Base-by-base conservation (phyloP, 2,113 vertebrate species). In the Tor tambroides region DNA sequence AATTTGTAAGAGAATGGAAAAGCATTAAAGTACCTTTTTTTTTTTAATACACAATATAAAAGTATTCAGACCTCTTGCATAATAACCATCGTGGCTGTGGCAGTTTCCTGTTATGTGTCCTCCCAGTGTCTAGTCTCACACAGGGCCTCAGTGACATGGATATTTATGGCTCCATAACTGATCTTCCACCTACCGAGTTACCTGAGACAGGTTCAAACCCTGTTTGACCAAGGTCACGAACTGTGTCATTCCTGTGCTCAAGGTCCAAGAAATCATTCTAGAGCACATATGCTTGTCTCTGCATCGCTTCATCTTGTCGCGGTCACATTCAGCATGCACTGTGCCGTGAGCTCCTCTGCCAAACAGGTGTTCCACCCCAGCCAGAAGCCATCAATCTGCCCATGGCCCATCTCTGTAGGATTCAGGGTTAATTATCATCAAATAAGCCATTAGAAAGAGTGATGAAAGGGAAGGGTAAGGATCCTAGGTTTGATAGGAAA, bases 381-480 rank as follows among this genome's bases (percentile, higher is more conserved):
- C 89, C 87, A 92, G 92, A n/a, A n/a, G 91, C 93, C 92, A 94
- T 94, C 93, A 94, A 95, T 95, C 94, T 95, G 92, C 90, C 91
- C 83, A 92, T 69, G 85, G 93, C 88, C 90, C 54, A 92, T 93
- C 94, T 93, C 94, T 86, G 92, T 93, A 92, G 93, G 92, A 95
- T 93, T 95, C 93, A 93, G 93, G 93, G 92, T 95, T 95, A 94
- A 95, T 95, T 95, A 95, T 95, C 94, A 61, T 95, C 94, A 94
- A 94, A 94, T 94, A 94, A 94, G 89, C 91, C 92, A 95, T 94
- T 93, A 94, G 92, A 92, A 92, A 94, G 92, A 95, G 88, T 71
- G 92, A 93, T 93, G 92, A 91, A 91, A 87, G 87, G 88, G 91
- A 92, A 89, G 92, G 91, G 91, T 32, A 88, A 88, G 92, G 92